Base-by-base conservation (phyloP, 2,113 vertebrate species). In the Aldabrachelys gigantea region DNA sequence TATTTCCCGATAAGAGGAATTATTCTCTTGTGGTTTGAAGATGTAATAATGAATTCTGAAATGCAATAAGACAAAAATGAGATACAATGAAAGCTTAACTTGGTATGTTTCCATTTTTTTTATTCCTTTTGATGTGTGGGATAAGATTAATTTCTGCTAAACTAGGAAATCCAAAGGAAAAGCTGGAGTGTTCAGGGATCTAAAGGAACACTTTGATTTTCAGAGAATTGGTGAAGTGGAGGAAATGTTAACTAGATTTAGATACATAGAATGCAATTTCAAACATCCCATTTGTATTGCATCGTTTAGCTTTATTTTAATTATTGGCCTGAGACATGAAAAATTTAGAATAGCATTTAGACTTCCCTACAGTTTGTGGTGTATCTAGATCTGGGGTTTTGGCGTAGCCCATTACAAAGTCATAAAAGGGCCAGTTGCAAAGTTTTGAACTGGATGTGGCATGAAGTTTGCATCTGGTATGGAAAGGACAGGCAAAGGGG, bases 11-110 rank as follows among this genome's bases (percentile, higher is more conserved):
- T 27, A 87, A 89, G 72, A 95, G 76, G 44, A 86, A 79, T 76
- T 0, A 87, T 95, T 93, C 47, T 96, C 87, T 81, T 83, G 41
- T 96, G 95, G 90, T 93, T 96, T 97, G 93, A 38, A 87, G 94
- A 89, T 85, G 25, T 53, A 88, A 50, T 91, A 41, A 59, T 85
- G 85, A 87, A 79, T 96, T 81, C 84, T 80, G 79, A 95, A 95
- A 82, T 56, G 24, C 87, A 41, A 89, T 16, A 21, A 59, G 52
- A 87, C 79, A 57, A 79, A 85, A 88, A 89, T 84, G 88, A 95
- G 94, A 41, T 92, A 95, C 78, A 95, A 91, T 80, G 8, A 38
- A 91, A 85, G 82, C 89, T 96, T 94, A 69, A 65, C 25, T 89
- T 97, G 96, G 95, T 88, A 44, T 54, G 0, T 82, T 29, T 94